Evolutionary conservation across 2,113 vertebrate genomes (phyloP), one percentile per base, ranked within the genome.

Genomic region (Polypterus bichir): DNA sequence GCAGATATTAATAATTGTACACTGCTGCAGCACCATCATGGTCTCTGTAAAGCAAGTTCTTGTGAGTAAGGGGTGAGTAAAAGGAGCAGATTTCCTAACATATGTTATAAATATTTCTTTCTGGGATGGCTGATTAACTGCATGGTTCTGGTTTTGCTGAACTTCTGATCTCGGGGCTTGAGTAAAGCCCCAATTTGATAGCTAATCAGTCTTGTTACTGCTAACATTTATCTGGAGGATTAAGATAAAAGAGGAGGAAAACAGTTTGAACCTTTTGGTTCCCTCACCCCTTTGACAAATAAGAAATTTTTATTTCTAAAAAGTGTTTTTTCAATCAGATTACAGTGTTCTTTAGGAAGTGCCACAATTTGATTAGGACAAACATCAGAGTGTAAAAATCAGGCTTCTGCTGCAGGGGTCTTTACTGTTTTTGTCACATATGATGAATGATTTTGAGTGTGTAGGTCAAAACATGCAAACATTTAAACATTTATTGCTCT

Each of bases 51-150:
- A 27, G 27, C 27, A 27, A 27, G 27, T 27, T 27, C 1, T 27
- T 27, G 27, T 27, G 27, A 27, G 27, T 27, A 27, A 27, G 27
- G 27, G 27, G 27, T 27, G 27, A 27, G 27, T 27, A 27, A 27
- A 27, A 27, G 27, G 27, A 27, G 27, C 27, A 27, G 27, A 60
- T 71, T 73, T 73, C 59, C 47, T 61, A 64, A 60, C 76, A 77
- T 72, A 67, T 82, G 83, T 76, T 76, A 79, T 69, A 62, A 59
- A 70, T 67, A 56, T 59, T 66, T 77, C 45, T 45, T 4, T 58
- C 56, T 6, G 46, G 9, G 46, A 45, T 45, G 46, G 56, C 7
- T 44, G 44, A 27, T 45, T 45, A 8, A 44, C 44, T n/a, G 11
- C 44, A 45, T 45, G 11, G 56, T 45, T 58, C 56, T 58, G 56